phyloP scores from a whole-genome alignment of 2,113 vertebrate genomes.

The Anarrhichthys ocellatus region DNA sequence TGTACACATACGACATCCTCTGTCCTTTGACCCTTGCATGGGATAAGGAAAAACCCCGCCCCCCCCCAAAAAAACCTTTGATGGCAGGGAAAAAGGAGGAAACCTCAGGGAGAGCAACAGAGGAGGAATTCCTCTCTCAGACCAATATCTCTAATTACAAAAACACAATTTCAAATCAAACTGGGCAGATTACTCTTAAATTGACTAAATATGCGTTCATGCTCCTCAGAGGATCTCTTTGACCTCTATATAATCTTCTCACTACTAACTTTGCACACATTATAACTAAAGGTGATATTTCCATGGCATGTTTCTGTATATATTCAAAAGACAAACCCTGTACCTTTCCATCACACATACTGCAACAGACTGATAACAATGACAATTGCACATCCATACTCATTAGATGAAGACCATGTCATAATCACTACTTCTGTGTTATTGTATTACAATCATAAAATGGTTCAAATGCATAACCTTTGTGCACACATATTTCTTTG shows the following conservation, averaged over 20 bases:
- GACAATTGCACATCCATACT: background rate
- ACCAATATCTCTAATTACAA: background rate
- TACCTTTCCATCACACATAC: background rate
- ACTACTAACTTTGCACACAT: background rate
- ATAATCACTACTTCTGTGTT: background rate
- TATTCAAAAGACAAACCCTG: background rate
- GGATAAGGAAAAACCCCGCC: too few species aligned
- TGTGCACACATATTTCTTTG: constrained; percentile 2
- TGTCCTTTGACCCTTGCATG: too few species aligned
- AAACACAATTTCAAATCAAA: background rate
- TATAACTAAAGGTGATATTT: background rate
- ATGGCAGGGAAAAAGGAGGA: too few species aligned
- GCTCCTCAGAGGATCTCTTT: background rate
- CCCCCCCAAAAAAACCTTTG: too few species aligned
- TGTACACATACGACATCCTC: too few species aligned
- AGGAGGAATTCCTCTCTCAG: background rate
- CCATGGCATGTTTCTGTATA: background rate
- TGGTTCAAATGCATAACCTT: background rate
- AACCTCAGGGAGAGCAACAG: too few species aligned
- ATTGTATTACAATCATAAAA: background rate
- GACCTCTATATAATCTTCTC: background rate
- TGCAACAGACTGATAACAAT: background rate
- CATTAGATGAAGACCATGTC: background rate
- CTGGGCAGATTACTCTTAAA: background rate
- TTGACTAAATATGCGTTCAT: background rate